Evolutionary conservation across 92 coral and sea anemone genomes (phyloP).

Genomic region (Umimayanthus kanabou): DNA sequence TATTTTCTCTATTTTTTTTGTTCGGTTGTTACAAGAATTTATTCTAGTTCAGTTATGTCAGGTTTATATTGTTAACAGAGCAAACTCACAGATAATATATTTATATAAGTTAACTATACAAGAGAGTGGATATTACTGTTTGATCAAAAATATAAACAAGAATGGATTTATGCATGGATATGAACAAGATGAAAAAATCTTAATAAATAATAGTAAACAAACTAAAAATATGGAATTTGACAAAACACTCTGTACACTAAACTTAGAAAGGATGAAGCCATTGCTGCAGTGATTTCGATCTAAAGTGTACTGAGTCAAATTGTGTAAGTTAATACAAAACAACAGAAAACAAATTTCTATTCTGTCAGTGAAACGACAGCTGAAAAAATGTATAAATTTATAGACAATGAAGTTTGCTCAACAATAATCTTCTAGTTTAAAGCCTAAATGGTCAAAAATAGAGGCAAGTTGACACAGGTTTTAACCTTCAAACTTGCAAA

Average conservation of each 20-base stretch:
- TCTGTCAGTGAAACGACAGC: not conserved
- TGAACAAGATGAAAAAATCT: not conserved
- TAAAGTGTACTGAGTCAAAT: not conserved
- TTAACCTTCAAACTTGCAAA: too few species aligned
- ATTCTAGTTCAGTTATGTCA: too few species aligned
- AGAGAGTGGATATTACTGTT: not conserved
- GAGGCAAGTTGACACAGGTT: too few species aligned
- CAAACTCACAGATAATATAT: too few species aligned
- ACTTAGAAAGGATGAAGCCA: not conserved
- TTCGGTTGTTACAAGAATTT: too few species aligned
- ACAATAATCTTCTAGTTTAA: too few species aligned
- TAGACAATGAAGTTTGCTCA: not conserved
- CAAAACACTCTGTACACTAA: not conserved
- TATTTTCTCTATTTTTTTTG: too few species aligned
- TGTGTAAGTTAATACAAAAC: too few species aligned
- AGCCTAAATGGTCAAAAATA: too few species aligned
- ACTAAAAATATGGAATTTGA: not conserved
- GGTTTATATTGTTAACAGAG: too few species aligned
- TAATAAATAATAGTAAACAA: not conserved
- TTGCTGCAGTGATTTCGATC: not conserved
- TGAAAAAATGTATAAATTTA: not conserved
- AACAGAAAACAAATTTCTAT: too few species aligned
- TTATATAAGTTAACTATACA: too few species aligned
- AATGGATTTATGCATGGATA: not conserved
- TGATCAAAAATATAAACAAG: constrained; percentile 1